Evolutionary conservation across 2,797 vertebrate genomes (phyloP).

Genomic region (Diplodus sargus): DNA sequence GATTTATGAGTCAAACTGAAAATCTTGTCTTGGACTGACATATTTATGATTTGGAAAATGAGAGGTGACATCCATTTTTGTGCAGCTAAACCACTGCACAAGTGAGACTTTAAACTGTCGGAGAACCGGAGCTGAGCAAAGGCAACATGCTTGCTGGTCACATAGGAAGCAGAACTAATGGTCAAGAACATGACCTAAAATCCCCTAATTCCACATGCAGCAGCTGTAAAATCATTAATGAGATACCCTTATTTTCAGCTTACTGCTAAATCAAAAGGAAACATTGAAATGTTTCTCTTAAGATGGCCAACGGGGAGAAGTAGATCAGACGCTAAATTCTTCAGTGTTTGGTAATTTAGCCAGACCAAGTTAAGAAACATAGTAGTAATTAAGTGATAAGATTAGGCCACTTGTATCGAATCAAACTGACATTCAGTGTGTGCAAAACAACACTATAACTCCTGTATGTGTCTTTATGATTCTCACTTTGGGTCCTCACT

Average conservation of each 20-base stretch:
- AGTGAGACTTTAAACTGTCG: background rate
- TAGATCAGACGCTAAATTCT: background rate
- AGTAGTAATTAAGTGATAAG: too few relatives aligned
- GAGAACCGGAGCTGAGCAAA: background rate
- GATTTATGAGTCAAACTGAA: background rate
- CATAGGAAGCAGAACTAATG: slow-evolving; percentile 15
- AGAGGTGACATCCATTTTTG: background rate
- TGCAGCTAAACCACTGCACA: background rate
- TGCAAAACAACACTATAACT: slow-evolving; percentile 5
- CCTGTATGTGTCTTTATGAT: background rate
- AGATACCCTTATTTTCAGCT: background rate
- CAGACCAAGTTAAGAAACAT: background rate
- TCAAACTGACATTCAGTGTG: background rate
- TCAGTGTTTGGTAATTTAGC: background rate
- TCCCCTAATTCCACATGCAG: slow-evolving; percentile 1
- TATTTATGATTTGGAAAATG: background rate
- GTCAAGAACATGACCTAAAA: background rate
- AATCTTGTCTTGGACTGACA: background rate
- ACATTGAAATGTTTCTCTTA: slow-evolving; percentile 1
- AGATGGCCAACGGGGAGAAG: background rate
- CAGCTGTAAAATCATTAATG: slow-evolving; percentile 1
- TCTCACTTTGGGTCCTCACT: background rate
- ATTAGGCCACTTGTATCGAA: background rate
- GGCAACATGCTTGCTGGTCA: slow-evolving; percentile 7
- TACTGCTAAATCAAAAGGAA: background rate